phyloP scores from a whole-genome alignment of 2,113 vertebrate species.

The Arenaria interpres region DNA sequence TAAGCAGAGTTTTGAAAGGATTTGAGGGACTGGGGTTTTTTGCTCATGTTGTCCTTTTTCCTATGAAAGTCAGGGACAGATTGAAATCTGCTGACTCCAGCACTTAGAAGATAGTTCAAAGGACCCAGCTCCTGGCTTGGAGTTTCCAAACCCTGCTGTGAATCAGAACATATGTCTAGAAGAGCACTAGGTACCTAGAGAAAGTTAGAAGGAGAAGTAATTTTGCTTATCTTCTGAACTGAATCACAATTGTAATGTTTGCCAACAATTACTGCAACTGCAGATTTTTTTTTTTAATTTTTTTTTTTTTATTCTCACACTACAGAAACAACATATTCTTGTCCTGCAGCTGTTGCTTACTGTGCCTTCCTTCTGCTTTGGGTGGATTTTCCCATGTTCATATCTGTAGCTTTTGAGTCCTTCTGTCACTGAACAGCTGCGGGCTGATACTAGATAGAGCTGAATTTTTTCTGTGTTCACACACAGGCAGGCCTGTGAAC shows the following conservation, averaged over 20 bases:
- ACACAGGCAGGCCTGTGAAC: constrained; percentile 59
- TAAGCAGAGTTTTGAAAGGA: background rate
- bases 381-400: constrained; percentile 84
- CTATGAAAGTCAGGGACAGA: background rate
- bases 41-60: background rate
- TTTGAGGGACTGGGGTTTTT: background rate
- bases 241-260: background rate
- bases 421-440: constrained; percentile 90
- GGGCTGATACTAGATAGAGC: constrained; percentile 80
- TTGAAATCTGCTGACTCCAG: constrained; percentile 21
- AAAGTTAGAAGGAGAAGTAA: background rate
- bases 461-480: constrained; percentile 68
- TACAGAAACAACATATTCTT: constrained; percentile 63
- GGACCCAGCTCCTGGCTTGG: background rate
- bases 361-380: constrained; percentile 75
- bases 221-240: background rate
- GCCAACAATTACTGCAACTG: constrained; percentile 35
- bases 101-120: background rate
- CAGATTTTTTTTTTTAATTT: background rate
- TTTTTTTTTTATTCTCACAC: background rate
- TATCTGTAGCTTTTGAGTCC: constrained; percentile 85
- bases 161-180: constrained; percentile 7
- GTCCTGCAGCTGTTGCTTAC: constrained; percentile 74
- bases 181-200: background rate
- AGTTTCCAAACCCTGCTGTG: background rate